phyloP scores from a whole-genome alignment of 2,888 invertebrate species.

The Cephalotes varians region DNA sequence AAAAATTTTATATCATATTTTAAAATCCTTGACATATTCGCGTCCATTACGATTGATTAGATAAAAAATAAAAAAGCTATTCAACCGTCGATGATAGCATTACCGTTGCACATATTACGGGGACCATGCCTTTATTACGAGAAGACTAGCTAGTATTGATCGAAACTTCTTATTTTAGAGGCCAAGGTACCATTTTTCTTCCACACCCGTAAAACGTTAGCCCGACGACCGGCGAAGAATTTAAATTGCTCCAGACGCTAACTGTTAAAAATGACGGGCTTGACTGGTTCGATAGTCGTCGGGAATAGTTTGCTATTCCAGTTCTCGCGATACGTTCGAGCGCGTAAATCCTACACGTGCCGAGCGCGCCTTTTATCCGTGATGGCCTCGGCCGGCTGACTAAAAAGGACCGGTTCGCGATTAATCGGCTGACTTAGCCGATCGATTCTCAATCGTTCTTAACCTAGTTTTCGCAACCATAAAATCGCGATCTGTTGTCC shows the following conservation, averaged over 20 bases:
- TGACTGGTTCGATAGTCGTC: constrained; percentile 19
- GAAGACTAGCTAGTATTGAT: constrained; percentile 19
- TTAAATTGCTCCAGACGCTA: constrained; percentile 35
- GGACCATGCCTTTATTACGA: not conserved
- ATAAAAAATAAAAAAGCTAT: not conserved
- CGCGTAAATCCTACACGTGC: constrained; percentile 29
- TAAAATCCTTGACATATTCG: not conserved
- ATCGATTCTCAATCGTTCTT: constrained; percentile 63
- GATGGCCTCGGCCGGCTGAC: constrained; percentile 54
- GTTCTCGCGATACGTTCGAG: constrained; percentile 12
- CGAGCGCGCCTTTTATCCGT: constrained; percentile 35
- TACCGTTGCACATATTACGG: not conserved
- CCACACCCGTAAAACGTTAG: constrained; percentile 11
- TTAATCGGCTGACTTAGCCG: constrained; percentile 65
- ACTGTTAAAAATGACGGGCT: constrained; percentile 43
- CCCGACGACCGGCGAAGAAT: constrained; percentile 22
- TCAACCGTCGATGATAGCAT: not conserved
- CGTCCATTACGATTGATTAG: not conserved
- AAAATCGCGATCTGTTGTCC: constrained; percentile 56
- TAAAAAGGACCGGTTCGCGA: constrained; percentile 72
- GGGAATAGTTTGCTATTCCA: constrained; percentile 25
- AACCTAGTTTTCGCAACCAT: constrained; percentile 68
- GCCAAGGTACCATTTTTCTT: constrained; percentile 39
- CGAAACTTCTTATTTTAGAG: constrained; percentile 19
- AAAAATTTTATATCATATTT: constrained; percentile 4